A percentile compares a stretch with the other conserved stretches of the same genome.
These are phyloP conservation scores for Orestias chungarensis DNA, from an alignment of 2,797 vertebrate species.

Conservation along the genomic window DNA sequence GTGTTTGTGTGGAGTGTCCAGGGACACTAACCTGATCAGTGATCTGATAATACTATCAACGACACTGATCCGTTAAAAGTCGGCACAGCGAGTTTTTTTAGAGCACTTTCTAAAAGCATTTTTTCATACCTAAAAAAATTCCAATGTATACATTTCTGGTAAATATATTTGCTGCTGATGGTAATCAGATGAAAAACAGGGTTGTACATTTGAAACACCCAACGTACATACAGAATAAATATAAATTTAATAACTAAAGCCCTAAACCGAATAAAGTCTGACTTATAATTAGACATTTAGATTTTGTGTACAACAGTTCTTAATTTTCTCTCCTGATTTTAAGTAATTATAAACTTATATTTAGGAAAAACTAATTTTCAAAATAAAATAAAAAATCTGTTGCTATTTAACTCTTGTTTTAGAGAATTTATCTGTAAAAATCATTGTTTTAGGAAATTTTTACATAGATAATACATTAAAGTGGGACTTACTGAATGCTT, in stretches of 20 bases:
- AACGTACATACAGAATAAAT: background rate
- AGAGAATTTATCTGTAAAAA: background rate
- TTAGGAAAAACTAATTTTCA: background rate
- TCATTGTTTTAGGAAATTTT: background rate
- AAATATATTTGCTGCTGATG: background rate
- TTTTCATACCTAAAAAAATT: background rate
- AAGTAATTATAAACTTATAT: background rate
- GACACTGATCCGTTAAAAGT: background rate
- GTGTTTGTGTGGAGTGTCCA: constrained; percentile 1
- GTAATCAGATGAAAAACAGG: background rate
- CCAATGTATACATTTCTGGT: background rate
- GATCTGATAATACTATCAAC: constrained; percentile 13
- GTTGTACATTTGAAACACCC: background rate
- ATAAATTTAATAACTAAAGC: background rate
- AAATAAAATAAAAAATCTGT: background rate
- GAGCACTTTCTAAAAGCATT: background rate
- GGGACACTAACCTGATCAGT: constrained; percentile 7
- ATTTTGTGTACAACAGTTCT: background rate
- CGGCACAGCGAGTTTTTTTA: background rate
- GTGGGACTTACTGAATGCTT: background rate
- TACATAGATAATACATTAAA: background rate
- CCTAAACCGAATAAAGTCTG: background rate
- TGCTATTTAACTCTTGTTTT: background rate
- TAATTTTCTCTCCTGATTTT: background rate
- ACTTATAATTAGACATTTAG: background rate